These are phyloP conservation scores for Choristoneura rosaceana DNA, from an alignment of 2,888 invertebrate species.

Conservation along the genomic window DNA sequence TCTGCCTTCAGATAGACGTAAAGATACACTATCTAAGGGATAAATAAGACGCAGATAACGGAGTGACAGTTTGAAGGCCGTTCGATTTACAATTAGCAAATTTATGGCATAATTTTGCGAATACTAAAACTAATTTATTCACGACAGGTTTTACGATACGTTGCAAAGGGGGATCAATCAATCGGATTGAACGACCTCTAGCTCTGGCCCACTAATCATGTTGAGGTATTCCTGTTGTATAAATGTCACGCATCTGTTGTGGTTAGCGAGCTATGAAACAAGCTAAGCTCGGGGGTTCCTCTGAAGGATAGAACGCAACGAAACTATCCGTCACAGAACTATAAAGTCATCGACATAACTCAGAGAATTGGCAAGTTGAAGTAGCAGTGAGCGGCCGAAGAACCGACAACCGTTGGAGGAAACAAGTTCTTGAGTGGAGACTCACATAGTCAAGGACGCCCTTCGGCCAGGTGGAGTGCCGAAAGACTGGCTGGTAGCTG, in stretches of 20 bases:
- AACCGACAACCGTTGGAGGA: no score
- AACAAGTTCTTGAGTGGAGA: no score
- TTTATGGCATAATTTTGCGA: not conserved
- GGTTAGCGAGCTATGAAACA: no score
- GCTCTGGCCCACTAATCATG: not conserved
- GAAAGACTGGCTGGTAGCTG: no score
- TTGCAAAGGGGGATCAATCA: not conserved
- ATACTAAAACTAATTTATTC: not conserved
- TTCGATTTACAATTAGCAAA: not conserved
- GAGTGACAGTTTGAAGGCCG: slow-evolving; percentile 20
- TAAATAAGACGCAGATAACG: slow-evolving; percentile 16
- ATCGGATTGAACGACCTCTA: not conserved
- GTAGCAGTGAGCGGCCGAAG: no score
- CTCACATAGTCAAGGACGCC: no score
- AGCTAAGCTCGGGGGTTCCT: no score
- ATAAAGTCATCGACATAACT: no score
- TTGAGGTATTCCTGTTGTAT: not conserved
- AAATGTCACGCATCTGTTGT: not conserved
- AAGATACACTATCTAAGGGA: slow-evolving; percentile 17
- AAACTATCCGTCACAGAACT: no score
- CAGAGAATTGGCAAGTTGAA: no score
- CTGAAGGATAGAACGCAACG: no score
- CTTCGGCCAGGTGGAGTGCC: no score
- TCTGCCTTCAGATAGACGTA: slow-evolving; percentile 20
- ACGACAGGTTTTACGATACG: not conserved